These are phyloP conservation scores for Sylvia borin DNA, from an alignment of 2,797 vertebrate species.

Conservation along the genomic window DNA sequence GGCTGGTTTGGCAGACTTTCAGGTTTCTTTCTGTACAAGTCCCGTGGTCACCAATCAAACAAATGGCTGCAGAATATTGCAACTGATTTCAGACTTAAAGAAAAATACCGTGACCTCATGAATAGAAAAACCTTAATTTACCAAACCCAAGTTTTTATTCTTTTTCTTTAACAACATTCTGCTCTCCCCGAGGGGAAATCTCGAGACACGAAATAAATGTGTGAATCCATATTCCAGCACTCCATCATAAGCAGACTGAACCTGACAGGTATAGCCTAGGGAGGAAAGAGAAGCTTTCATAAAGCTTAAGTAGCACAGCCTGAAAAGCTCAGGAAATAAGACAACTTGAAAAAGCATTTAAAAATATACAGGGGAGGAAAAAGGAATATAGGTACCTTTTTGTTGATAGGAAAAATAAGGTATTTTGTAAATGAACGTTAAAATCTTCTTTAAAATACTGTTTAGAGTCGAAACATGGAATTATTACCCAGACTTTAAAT, in stretches of 20 bases:
- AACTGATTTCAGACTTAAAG: not conserved
- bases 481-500: not conserved
- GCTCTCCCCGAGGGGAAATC: not conserved
- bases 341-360: not conserved
- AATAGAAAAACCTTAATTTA: not conserved
- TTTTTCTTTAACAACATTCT: not conserved
- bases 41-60: not conserved
- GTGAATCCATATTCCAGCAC: conserved; percentile 19
- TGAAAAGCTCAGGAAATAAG: conserved; percentile 16
- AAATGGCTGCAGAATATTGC: not conserved
- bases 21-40: not conserved
- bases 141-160: not conserved
- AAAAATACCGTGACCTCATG: not conserved
- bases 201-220: not conserved
- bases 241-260: conserved; percentile 18
- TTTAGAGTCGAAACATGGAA: not conserved
- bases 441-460: not conserved
- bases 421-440: not conserved
- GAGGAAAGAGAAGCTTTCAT: conserved; percentile 44
- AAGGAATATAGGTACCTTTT: not conserved
- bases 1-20: not conserved
- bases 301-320: conserved; percentile 10
- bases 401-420: not conserved
- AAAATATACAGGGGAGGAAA: not conserved
- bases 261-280: conserved; percentile 58